Base-by-base conservation (phyloP, 2,888 invertebrate species). In the Pristionchus japonicus region DNA sequence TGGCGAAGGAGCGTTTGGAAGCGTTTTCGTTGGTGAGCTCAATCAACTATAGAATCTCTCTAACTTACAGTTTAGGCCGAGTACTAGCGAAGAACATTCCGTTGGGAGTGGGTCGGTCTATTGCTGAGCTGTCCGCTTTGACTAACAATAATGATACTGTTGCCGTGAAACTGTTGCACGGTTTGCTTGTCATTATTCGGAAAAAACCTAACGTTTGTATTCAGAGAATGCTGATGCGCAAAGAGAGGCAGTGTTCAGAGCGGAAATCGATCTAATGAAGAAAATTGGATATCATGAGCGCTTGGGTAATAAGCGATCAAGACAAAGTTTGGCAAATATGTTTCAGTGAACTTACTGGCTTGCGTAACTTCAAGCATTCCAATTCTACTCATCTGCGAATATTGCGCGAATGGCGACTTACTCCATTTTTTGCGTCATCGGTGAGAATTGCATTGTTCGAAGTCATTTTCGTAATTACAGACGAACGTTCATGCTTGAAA, bases 261-360 rank as follows among this genome's bases (percentile, higher is more conserved):
- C 47, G 0, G 85, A 85, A 43, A 85, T 85, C 9, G 49, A 57
- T 27, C 9, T 85, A 0, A 85, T 85, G 85, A 85, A 61, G 43
- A 47, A 64, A 4, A 57, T 85, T n/a, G 85, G 85, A 7, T 64
- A 85, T 43, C 85, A 85, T 61, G 85, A 85, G 27, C 57, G 85
- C 20, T 64, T 85, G 3, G 85, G 85, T 85, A 9, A 47, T 7
- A 37, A 37, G 27, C 37, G 27, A 37, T 15, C 37, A 11, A 11
- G n/a, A n/a, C n/a, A 47, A 47, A 40, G 43, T 47, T 80, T 17
- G 27, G 23, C n/a, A 20, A 37, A 6, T 7, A 74, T 6, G n/a
- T 52, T 84, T 13, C 84, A 84, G 84, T 84, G 15, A 84, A 84
- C 40, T 27, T 84, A 11, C n/a, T 84, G 3, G 84, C 61, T 31